A percentile compares a stretch with the other conserved stretches of the same genome.
Conservation (phyloP, 92 coral and sea anemone genomes). For the Epizoanthus illoricatus region DNA sequence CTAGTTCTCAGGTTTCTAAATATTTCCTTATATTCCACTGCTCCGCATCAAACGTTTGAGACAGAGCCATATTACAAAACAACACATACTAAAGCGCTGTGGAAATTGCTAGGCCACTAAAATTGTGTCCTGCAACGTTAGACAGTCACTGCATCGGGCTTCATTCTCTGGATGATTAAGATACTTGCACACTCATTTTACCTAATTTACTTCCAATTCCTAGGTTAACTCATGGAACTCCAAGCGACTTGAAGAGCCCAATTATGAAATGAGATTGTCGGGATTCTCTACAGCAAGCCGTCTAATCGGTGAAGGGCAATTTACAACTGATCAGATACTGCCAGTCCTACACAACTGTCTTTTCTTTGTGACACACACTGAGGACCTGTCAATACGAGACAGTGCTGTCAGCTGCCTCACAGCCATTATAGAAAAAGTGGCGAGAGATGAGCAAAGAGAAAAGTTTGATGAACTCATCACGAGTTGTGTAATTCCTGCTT, state of each 20-base stretch:
- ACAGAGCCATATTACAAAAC: too few relatives aligned
- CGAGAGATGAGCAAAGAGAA: constrained; percentile 47
- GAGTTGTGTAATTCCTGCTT: constrained; percentile 74
- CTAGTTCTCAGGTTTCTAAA: too few relatives aligned
- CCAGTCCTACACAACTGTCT: constrained; percentile 83
- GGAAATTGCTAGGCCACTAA: too few relatives aligned
- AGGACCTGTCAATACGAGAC: constrained; percentile 87
- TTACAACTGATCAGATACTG: constrained; percentile 51
- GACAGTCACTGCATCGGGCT: too few relatives aligned
- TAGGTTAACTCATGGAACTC: constrained; percentile 76
- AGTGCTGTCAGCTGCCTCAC: constrained; percentile 80
- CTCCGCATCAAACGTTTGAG: too few relatives aligned
- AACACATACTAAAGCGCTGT: too few relatives aligned
- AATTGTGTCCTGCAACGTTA: too few relatives aligned
- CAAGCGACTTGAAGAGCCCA: constrained; percentile 88
- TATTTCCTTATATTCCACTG: too few relatives aligned
- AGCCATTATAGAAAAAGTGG: constrained; percentile 69
- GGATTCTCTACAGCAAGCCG: constrained; percentile 58
- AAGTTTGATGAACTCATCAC: constrained; percentile 72
- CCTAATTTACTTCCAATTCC: background rate
- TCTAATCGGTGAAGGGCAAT: constrained; percentile 41
- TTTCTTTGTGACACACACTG: constrained; percentile 70
- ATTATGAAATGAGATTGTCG: constrained; percentile 68
- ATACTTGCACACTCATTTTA: too few relatives aligned
- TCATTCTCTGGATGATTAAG: too few relatives aligned